Conservation (phyloP, 1,140 invertebrate genomes). For the Xylocopa sonorina region DNA sequence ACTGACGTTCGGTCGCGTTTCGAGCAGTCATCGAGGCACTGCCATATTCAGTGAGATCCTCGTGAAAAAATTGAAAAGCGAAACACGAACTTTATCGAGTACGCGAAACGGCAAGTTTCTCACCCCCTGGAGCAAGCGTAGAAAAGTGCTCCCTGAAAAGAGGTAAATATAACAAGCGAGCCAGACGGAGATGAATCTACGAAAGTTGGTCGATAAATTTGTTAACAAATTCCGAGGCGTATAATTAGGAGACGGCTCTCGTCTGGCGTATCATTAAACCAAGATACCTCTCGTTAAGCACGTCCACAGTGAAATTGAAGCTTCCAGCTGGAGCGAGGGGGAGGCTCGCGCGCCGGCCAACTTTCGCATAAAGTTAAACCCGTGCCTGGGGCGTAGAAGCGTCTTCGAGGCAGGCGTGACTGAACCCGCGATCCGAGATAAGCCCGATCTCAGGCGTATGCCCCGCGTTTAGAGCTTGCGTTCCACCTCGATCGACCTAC, state of each 20-base stretch:
- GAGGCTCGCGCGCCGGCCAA: slow-evolving; percentile 14
- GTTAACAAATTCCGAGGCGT: slow-evolving; percentile 42
- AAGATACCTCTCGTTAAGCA: slow-evolving; percentile 53
- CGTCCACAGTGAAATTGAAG: slow-evolving; percentile 49
- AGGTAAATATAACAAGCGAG: neutral
- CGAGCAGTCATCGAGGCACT: too few relatives aligned
- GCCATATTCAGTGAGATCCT: too few relatives aligned
- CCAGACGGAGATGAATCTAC: neutral
- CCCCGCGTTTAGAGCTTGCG: slow-evolving; percentile 6
- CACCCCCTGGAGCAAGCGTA: too few relatives aligned
- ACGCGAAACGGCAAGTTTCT: too few relatives aligned
- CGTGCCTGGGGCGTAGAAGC: slow-evolving; percentile 35
- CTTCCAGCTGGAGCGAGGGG: slow-evolving; percentile 27
- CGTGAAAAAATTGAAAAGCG: too few relatives aligned
- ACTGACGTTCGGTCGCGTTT: too few relatives aligned
- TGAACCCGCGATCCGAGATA: slow-evolving; percentile 39
- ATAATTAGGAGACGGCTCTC: slow-evolving; percentile 33
- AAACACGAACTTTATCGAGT: neutral
- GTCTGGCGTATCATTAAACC: slow-evolving; percentile 49
- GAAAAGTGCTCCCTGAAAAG: neutral
- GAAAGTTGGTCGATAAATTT: slow-evolving; percentile 40
- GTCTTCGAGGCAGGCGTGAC: slow-evolving; percentile 44
- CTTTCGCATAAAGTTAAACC: slow-evolving; percentile 48
- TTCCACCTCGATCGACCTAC: neutral
- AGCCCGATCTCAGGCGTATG: slow-evolving; percentile 18